Evolutionary conservation across 2,888 invertebrate genomes (phyloP).

Genomic region (Andrena flavipes): DNA sequence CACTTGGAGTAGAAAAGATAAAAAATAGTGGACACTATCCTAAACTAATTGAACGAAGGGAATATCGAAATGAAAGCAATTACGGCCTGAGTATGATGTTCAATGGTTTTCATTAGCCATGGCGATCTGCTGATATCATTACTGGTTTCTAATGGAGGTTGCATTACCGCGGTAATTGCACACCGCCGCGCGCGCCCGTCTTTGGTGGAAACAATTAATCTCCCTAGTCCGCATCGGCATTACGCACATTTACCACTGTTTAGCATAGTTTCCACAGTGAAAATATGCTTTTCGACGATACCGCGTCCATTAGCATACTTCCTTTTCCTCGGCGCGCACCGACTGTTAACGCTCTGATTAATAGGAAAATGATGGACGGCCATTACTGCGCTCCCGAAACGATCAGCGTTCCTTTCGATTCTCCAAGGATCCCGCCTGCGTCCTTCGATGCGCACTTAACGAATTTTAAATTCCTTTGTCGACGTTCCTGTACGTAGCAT

Average conservation of each 20-base stretch:
- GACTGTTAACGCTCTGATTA: conserved; percentile 64
- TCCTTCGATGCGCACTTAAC: neutral
- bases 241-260: neutral
- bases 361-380: conserved; percentile 55
- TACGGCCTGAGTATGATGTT: too few relatives aligned
- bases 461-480: neutral
- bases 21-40: too few relatives aligned
- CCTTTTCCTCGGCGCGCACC: conserved; percentile 41
- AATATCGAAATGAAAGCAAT: too few relatives aligned
- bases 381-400: conserved; percentile 38
- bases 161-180: too few relatives aligned
- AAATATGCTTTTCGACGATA: conserved; percentile 41
- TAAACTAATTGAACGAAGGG: too few relatives aligned
- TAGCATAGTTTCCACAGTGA: conserved; percentile 44
- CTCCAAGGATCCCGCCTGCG: neutral
- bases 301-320: conserved; percentile 55
- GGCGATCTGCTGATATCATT: too few relatives aligned
- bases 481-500: too few relatives aligned
- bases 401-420: conserved; percentile 42
- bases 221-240: neutral
- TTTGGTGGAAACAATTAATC: conserved; percentile 9
- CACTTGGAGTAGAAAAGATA: too few relatives aligned
- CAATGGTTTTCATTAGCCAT: too few relatives aligned
- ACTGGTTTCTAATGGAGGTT: too few relatives aligned
- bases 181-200: neutral